These are phyloP conservation scores for Pholis gunnellus DNA, from an alignment of 2,113 vertebrate species.

Conservation along the genomic window DNA sequence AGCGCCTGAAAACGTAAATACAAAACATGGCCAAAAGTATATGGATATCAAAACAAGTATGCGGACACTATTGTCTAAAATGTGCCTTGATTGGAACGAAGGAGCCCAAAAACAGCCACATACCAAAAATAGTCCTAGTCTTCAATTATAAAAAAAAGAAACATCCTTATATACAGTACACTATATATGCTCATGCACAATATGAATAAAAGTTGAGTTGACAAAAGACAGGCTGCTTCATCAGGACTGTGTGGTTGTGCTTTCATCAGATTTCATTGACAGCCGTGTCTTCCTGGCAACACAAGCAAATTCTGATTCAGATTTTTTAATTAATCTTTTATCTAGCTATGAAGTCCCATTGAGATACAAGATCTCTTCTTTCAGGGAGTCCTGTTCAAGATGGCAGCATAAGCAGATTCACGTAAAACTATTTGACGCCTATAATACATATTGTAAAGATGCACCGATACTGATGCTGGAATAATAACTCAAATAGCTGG, in stretches of 20 bases:
- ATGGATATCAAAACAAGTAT: not conserved
- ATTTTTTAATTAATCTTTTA: not conserved
- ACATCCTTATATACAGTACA: not conserved
- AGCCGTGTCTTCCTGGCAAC: too few species aligned
- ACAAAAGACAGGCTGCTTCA: too few species aligned
- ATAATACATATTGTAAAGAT: too few species aligned
- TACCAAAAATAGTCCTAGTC: not conserved
- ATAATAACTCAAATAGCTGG: too few species aligned
- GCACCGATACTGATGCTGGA: too few species aligned
- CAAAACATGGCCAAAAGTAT: not conserved
- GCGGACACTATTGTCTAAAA: not conserved
- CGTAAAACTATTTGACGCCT: not conserved
- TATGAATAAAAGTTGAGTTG: too few species aligned
- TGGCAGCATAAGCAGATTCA: not conserved
- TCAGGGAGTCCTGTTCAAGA: not conserved
- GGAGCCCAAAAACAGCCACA: not conserved
- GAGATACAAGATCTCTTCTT: not conserved
- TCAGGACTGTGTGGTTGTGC: too few species aligned
- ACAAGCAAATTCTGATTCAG: too few species aligned
- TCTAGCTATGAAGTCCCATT: not conserved
- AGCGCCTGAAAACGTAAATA: not conserved
- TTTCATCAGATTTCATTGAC: not conserved
- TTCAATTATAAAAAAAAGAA: not conserved
- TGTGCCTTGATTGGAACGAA: not conserved
- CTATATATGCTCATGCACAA: not conserved